phyloP scores from a whole-genome alignment of 2,113 vertebrate species.

The Rhizomys pruinosus region DNA sequence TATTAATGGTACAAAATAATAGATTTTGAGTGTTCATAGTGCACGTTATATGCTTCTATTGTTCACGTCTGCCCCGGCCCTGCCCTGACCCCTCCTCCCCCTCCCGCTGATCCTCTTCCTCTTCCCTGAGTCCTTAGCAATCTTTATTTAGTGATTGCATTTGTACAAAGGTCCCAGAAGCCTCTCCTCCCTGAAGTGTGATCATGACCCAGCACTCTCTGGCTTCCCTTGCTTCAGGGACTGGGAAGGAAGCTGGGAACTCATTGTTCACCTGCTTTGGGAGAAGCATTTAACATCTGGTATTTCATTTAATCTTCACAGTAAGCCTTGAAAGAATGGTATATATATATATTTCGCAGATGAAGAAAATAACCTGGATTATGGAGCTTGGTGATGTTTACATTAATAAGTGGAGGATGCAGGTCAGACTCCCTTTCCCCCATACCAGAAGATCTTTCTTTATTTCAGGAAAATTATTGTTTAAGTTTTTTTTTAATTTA shows the following conservation, averaged over 20 bases:
- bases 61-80: too few species aligned
- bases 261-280: conserved; percentile 34
- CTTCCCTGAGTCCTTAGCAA: neutral
- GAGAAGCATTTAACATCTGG: conserved; percentile 26
- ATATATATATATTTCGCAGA: conserved; percentile 24
- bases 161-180: conserved; percentile 5
- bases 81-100: too few species aligned
- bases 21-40: neutral
- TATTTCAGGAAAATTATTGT: neutral
- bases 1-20: neutral
- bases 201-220: conserved; percentile 15
- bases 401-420: conserved; percentile 1
- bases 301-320: conserved; percentile 28
- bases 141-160: conserved; percentile 21
- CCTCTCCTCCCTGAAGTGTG: neutral
- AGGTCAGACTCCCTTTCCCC: neutral
- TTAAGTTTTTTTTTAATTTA: too few species aligned
- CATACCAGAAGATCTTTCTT: conserved; percentile 4
- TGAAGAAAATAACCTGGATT: neutral
- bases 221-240: conserved; percentile 24
- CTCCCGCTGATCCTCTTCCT: neutral
- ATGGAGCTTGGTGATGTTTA: conserved; percentile 15
- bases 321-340: neutral
- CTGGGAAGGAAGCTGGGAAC: conserved; percentile 11
- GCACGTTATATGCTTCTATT: neutral